A percentile compares a stretch with the other conserved stretches of the same genome.
phyloP scores from a whole-genome alignment of 2,888 invertebrate species.

The Xylocampa areola region DNA sequence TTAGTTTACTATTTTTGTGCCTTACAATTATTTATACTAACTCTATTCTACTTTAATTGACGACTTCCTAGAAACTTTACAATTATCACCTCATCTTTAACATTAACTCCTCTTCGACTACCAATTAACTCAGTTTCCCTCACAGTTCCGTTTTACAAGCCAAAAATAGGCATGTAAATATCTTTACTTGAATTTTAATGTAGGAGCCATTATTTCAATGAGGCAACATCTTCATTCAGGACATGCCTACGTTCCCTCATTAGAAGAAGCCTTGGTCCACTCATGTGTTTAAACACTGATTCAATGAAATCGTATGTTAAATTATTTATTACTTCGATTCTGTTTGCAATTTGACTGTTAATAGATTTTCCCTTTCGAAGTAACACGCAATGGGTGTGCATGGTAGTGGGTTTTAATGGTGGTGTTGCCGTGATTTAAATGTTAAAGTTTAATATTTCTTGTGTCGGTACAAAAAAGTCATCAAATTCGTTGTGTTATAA shows the following conservation, averaged over 20 bases:
- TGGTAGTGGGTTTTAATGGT: constrained; percentile 39
- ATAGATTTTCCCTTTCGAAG: constrained; percentile 61
- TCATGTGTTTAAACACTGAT: constrained; percentile 46
- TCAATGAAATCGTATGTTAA: constrained; percentile 57
- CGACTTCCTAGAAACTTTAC: too few species aligned
- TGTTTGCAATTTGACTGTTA: constrained; percentile 56
- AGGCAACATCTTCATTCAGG: constrained; percentile 51
- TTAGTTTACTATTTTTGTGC: too few species aligned
- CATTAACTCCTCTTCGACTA: constrained; percentile 18
- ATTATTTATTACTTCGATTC: constrained; percentile 53
- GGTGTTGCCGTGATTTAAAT: constrained; percentile 14
- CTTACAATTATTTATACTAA: too few species aligned
- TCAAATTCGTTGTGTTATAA: not conserved
- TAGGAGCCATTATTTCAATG: constrained; percentile 48
- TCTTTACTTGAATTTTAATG: constrained; percentile 48
- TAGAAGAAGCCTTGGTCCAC: constrained; percentile 54
- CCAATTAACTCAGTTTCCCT: constrained; percentile 38
- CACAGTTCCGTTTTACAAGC: constrained; percentile 16
- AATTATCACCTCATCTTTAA: constrained; percentile 4
- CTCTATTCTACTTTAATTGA: too few species aligned
- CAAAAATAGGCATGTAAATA: constrained; percentile 51
- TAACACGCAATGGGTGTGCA: constrained; percentile 43
- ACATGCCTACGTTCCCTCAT: constrained; percentile 51
- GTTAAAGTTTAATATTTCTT: constrained; percentile 17
- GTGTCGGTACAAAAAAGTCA: constrained; percentile 18